Base-by-base conservation (phyloP, 1,140 invertebrate genomes). In the Drosophila willistoni region DNA sequence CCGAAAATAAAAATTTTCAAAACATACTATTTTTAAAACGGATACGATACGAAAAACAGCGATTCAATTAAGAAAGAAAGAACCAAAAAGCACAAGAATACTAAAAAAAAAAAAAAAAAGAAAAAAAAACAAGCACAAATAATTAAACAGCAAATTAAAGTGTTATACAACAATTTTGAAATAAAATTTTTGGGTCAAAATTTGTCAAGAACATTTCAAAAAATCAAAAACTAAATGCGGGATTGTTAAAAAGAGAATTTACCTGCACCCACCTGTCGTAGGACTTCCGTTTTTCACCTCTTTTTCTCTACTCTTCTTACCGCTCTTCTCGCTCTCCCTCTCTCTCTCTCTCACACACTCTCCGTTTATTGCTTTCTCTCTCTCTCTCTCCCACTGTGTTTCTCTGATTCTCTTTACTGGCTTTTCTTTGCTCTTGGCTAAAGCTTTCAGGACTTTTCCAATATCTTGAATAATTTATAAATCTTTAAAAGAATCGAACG, bases 21-120 rank as follows among this genome's bases (percentile, higher is more conserved):
- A 87, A 87, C 80, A 86, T 82, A 86, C 86, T 90, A 86, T 90
- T 90, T 90, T 90, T 90, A 90, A 81, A 77, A 81, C 75, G 75
- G 77, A 90, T 75, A 77, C 81, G 81, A 83, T 83, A 71, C 81
- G 68, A 85, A 84, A 80, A 68, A 71, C 66, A 73, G 68, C 67
- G 71, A 77, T 77, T 73, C 68, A 67, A 72, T 67, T 66, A 77
- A 57, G 70, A 78, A 57, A 44, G 62, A 64, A 71, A 78, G 56
- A 64, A 44, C 41, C 64, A 66, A 71, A 74, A 42, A 44, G 63
- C 47, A 68, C 14, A 47, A 71, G 17, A 44, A 73, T 71, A 22
- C 17, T 25, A 64, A 77, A 68, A 71, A 64, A 68, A 17, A 44
- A 64, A 76, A 73, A 79, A 84, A 75, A 22, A 22, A 22, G 19